phyloP scores from a whole-genome alignment of 2,888 invertebrate species.

The Tetheella fluctuosa region DNA sequence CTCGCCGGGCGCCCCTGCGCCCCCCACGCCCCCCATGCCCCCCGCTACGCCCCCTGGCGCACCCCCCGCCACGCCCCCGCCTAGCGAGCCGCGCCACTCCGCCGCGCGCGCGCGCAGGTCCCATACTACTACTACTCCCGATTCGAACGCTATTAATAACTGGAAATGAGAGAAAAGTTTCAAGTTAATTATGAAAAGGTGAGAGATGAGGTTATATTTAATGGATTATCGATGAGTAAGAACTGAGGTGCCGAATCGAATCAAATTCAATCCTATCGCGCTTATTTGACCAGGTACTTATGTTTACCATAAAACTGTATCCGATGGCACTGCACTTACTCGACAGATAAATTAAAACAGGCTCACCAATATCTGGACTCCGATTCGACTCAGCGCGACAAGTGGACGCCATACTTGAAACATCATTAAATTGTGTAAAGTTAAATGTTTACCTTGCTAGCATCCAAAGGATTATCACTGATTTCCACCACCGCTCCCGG shows the following conservation, averaged over 20 bases:
- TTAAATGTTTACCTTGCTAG: conserved; percentile 91
- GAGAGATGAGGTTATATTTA: too few relatives aligned
- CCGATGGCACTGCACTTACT: too few relatives aligned
- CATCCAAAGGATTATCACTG: conserved; percentile 98
- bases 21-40: conserved; percentile 92
- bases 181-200: not conserved
- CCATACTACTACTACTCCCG: conserved; percentile 97
- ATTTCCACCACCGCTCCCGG: conserved; percentile 98
- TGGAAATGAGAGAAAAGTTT: conserved; percentile 61
- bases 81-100: conserved; percentile 92
- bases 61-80: conserved; percentile 89
- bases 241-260: too few relatives aligned
- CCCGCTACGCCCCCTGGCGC: conserved; percentile 89
- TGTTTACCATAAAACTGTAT: too few relatives aligned
- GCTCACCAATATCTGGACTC: not conserved
- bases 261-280: too few relatives aligned
- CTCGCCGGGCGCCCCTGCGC: conserved; percentile 87
- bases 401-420: not conserved
- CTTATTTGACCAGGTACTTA: too few relatives aligned
- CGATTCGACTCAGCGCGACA: not conserved
- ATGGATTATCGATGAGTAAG: too few relatives aligned
- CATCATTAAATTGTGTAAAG: not conserved
- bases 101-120: conserved; percentile 94
- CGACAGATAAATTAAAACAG: too few relatives aligned
- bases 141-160: conserved; percentile 98